Evolutionary conservation across 2,888 invertebrate species (phyloP), one percentile per base, ranked within the genome.

Genomic region (Pachymerium ferrugineum): DNA sequence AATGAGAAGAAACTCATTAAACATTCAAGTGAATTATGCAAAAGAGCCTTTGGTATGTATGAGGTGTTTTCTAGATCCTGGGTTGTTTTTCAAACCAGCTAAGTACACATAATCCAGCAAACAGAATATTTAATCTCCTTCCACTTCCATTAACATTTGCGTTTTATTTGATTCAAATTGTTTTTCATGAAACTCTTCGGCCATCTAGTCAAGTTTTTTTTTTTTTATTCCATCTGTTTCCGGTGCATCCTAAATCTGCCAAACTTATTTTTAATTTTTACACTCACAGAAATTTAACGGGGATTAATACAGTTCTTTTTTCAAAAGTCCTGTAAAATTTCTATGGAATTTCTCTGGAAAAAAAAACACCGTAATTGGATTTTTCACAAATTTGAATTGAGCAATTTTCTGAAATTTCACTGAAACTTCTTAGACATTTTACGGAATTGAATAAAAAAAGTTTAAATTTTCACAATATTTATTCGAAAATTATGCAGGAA

Each of bases 1-100:
- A 62, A 62, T 28, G 62, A 62, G 62, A 62, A 62, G 62, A 62
- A 62, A 62, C 62, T 62, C 62, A 62, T 62, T 62, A 62, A 62
- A 62, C 62, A 62, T 62, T 62, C 62, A 62, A 28, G 62, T 10
- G 62, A 62, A 62, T 62, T 62, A 62, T 62, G 62, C 62, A 62
- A 62, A 62, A 22, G 62, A 62, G 62, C 62, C 28, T 62, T 62
- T 62, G 62, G 62, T 62, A 62, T 62, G 62, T 62, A 62, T 62
- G 62, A 62, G 62, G 62, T 25, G 62, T 62, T 62, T 62, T 25
- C 62, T 62, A 62, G 62, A 62, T 62, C 12, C 62, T 4, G 12
- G 62, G 25, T 28, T 62, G 62, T 62, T 62, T 62, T 62, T 62
- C 62, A 62, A n/a, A 62, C 8, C 25, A 62, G 62, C 62, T 62